Base-by-base conservation (phyloP, 2,888 invertebrate species). In the Acanthosepion pharaonis region DNA sequence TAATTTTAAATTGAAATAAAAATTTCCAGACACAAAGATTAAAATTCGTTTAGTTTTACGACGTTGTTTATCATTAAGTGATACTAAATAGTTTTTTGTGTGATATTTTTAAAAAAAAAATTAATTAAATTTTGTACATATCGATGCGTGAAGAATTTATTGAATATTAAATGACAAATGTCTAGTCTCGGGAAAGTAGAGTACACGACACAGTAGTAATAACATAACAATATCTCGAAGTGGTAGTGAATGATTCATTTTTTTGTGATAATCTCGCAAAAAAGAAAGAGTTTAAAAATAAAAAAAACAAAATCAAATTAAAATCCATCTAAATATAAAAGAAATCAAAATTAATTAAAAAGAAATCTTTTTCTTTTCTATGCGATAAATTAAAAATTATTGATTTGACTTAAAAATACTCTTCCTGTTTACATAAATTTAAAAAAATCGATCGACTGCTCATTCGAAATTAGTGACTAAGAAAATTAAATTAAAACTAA, bases 81-180 rank as follows among this genome's bases (percentile, higher is more conserved):
- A 78, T n/a, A 33, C 78, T n/a, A 78, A 78, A 78, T 78, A 78
- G 78, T 78, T 78, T 78, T 5, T 78, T 5, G n/a, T 1, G 9
- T n/a, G 5, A 9, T n/a, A 23, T n/a, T n/a, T 59, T 25, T 5
- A 59, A 59, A 55, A 20, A 2, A 59, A 59, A 55, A 20, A 25
- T n/a, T 1, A 78, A 78, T 78, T n/a, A 78, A 33, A 59, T 59
- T 59, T 59, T 59, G 59, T 23, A 20, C 59, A 59, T 59, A 25
- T 25, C 59, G 59, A 59, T 59, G 20, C 2, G 23, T 59, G 59
- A 59, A 20, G 59, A 59, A 59, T 59, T 20, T 78, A 78, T n/a
- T 78, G n/a, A n/a, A 78, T 78, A 78, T 78, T n/a, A 78, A 78
- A 78, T 78, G 78, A 78, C 78, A 78, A 78, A 78, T 78, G 78